A percentile compares a stretch with the other conserved stretches of the same genome.
These are phyloP conservation scores for Rhabdomys pumilio DNA, from an alignment of 2,797 vertebrate genomes.

Conservation along the genomic window DNA sequence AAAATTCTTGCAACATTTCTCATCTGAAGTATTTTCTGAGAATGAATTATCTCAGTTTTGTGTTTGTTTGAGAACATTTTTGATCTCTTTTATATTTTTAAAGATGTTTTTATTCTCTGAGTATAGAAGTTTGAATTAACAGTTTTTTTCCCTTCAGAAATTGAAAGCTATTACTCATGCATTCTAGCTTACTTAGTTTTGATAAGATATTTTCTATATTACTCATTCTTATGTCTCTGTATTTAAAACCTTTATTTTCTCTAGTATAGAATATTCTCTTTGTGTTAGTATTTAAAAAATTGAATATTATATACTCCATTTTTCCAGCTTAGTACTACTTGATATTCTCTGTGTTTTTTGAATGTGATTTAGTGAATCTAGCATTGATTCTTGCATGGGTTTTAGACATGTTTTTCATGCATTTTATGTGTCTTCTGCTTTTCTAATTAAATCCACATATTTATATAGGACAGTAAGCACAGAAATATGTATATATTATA, in stretches of 20 bases:
- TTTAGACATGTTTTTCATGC: background rate
- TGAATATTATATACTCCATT: background rate
- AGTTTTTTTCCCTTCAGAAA: background rate
- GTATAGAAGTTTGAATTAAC: background rate
- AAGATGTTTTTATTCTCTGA: background rate
- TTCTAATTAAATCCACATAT: background rate
- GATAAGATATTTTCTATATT: background rate
- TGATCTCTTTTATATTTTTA: background rate
- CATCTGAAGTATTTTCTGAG: background rate
- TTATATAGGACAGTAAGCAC: background rate
- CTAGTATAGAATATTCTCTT: background rate
- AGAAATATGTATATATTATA: background rate
- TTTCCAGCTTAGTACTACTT: background rate
- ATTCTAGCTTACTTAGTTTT: background rate
- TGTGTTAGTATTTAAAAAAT: conserved; percentile 15
- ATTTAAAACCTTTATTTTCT: background rate
- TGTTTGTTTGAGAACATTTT: background rate
- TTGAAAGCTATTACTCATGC: background rate
- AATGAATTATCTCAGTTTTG: background rate
- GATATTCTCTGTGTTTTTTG: background rate
- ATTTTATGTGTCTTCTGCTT: background rate
- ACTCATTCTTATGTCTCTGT: background rate
- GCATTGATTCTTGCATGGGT: background rate
- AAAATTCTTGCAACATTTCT: conserved; percentile 21
- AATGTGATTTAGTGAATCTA: background rate